Evolutionary conservation across 1,140 invertebrate species (phyloP), one percentile per base, ranked within the genome.

Genomic region (Drosophila murphyi): DNA sequence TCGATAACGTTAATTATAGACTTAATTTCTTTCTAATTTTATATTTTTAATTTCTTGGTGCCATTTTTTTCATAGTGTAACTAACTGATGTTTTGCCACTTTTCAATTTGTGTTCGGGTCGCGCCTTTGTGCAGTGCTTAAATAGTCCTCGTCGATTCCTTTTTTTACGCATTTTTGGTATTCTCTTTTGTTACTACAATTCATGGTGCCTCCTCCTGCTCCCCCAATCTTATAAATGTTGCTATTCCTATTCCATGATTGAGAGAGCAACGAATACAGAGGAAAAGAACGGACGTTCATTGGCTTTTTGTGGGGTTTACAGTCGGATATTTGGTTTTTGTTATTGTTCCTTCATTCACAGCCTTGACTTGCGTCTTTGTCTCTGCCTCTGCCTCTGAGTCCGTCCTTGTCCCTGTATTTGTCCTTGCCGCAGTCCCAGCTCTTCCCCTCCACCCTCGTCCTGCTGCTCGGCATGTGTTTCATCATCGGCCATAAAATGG

Each of bases 271-370:
- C 39, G 39, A 43, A 43, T n/a, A 43, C 12, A 5, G 41, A 31
- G 37, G 35, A 5, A 5, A 34, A 41, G 55, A 60, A 75, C 68
- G 75, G 78, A 81, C 82, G 75, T 86, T 86, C 78, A 86, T 86
- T 86, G 82, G 83, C 82, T 87, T 79, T 76, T 43, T 74, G 45
- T 74, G 45, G 20, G 68, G 61, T 76, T 45, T 68, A 37, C 37
- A 63, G 67, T 67, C 57, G 76, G 76, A 76, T 82, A 76, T 87
- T 87, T 88, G 82, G 73, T 80, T 50, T 87, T 87, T 82, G 83
- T 86, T 88, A 88, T 88, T 87, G 72, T 88, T 82, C 83, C 76
- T 72, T 64, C 64, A 72, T 81, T 79, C 79, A 69, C 54, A 60
- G 43, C 43, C 63, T 35, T 52, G 72, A 70, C 67, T 75, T 52